These are phyloP conservation scores for Coenonympha arcania DNA, from an alignment of 2,888 invertebrate species.

Conservation along the genomic window DNA sequence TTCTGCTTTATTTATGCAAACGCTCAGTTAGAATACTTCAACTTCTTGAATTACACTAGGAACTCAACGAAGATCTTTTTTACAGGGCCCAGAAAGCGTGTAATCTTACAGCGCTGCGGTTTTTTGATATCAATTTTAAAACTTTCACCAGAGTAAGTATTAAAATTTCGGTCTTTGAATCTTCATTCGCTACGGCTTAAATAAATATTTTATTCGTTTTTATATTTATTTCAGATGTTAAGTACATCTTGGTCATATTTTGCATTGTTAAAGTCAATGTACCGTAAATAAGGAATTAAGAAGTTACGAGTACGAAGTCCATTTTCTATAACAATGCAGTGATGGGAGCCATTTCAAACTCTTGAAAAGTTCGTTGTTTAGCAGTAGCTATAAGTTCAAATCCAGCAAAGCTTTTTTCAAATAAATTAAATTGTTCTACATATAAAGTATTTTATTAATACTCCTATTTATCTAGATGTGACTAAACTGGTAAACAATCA, in stretches of 20 bases:
- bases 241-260: conserved; percentile 53
- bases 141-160: conserved; percentile 41
- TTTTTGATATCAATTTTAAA: conserved; percentile 40
- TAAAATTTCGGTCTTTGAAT: not conserved
- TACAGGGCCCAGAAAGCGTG: conserved; percentile 47
- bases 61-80: too few species aligned
- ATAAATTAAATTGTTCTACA: too few species aligned
- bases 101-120: conserved; percentile 44
- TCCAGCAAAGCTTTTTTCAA: too few species aligned
- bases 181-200: not conserved
- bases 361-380: too few species aligned
- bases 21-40: not conserved
- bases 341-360: too few species aligned
- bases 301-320: not conserved
- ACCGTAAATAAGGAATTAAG: not conserved
- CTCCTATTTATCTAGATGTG: too few species aligned
- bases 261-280: conserved; percentile 31
- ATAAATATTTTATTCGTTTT: not conserved
- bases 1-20: not conserved
- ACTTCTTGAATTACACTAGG: not conserved
- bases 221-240: conserved; percentile 41
- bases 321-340: too few species aligned
- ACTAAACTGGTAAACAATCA: too few species aligned
- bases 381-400: too few species aligned
- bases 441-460: too few species aligned